Evolutionary conservation across 2,113 vertebrate genomes (phyloP), one percentile per base, ranked within the genome.

Genomic region (Ursus arctos): DNA sequence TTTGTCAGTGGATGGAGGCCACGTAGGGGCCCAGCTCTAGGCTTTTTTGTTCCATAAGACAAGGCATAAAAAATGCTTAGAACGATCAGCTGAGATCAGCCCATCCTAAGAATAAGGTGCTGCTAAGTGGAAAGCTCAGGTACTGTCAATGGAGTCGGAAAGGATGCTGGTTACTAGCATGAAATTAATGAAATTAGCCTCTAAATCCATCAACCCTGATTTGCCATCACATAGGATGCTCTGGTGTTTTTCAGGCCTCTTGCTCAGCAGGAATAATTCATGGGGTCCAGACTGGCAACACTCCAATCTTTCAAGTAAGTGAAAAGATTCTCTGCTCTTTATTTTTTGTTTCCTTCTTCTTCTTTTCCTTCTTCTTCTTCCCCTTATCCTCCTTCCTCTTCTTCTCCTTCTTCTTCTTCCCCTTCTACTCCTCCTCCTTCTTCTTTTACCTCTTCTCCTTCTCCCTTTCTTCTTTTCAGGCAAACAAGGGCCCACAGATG

Each of bases 181-280:
- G 53, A 93, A 95, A 86, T 67, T 61, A 65, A 84, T 51, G 53
- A 93, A 95, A 86, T 67, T 61, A 65, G 81, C 31, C 59, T 88
- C 71, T 33, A 36, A 55, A 28, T 71, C 81, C 49, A 47, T 74
- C 57, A 51, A 40, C 65, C 61, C 77, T 72, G 65, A 9, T 26
- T 55, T 86, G 61, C 77, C 4, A 1, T 65, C 36, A 4, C 1
- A 2, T 1, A 13, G 47, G 69, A 33, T 10, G 77, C 82, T 87
- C 43, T 22, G 33, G 36, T 10, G 36, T 22, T 63, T 43, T 69
- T 59, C 49, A 49, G 88, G 74, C 53, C 12, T 88, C 88, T 43
- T n/a, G n/a, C 69, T 67, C 22, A 31, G 74, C 79, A 69, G 72
- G 81, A 89, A 55, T 11, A 49, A 28, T 7, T 72, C 61, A 4